phyloP scores from a whole-genome alignment of 2,888 invertebrate species.

The Machimus rusticus region DNA sequence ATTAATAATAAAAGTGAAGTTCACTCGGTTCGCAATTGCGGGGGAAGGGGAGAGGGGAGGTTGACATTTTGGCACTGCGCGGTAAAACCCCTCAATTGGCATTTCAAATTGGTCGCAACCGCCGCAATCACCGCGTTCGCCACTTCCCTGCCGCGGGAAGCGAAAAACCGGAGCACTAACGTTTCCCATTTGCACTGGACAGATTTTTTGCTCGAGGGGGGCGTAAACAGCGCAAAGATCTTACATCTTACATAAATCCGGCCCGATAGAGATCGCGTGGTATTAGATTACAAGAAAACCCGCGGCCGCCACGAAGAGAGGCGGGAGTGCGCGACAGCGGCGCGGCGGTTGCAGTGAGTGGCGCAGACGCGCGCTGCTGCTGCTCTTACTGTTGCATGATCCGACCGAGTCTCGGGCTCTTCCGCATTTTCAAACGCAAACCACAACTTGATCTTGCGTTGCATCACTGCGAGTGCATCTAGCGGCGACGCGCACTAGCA shows the following conservation, averaged over 20 bases:
- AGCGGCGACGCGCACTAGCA: not conserved
- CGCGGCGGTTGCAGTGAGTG: not conserved
- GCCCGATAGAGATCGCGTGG: not conserved
- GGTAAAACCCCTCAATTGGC: not conserved
- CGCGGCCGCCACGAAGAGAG: not conserved
- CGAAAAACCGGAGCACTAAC: not conserved
- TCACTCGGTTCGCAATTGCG: not conserved
- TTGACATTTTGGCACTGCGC: not conserved
- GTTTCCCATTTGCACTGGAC: not conserved
- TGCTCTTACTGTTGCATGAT: conserved; percentile 1
- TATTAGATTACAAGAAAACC: conserved; percentile 16
- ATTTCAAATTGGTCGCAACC: not conserved
- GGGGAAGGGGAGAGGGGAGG: not conserved
- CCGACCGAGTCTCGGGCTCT: conserved; percentile 5
- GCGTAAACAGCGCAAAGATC: not conserved
- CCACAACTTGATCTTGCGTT: conserved; percentile 38
- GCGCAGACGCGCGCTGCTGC: not conserved
- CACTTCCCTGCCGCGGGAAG: not conserved
- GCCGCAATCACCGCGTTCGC: not conserved
- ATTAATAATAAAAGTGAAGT: conserved; percentile 27
- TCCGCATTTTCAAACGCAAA: conserved; percentile 37
- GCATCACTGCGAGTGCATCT: conserved; percentile 27
- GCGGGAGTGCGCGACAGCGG: not conserved
- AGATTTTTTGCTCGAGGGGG: not conserved
- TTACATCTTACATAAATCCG: not conserved